Evolutionary conservation across 2,113 vertebrate species (phyloP), one percentile per base, ranked within the genome.

Genomic region (Clarias macrocephalus): DNA sequence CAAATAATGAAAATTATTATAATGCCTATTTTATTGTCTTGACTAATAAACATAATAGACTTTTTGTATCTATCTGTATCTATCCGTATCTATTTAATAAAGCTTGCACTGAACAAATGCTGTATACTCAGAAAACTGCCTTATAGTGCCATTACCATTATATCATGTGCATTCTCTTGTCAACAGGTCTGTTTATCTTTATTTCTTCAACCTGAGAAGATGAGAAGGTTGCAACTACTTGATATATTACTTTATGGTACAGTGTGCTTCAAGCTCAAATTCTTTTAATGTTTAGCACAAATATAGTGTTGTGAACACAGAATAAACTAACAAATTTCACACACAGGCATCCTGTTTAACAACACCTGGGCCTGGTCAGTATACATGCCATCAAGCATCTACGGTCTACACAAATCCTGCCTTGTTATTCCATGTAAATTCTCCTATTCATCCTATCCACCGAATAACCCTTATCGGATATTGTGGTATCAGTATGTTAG

Each of bases 391-490:
- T 63, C 52, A 0, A 63, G 79, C 4, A 91, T 93, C 11, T 56
- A 37, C 56, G 94, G 72, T 30, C 21, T 94, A 66, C 0, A 2
- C 23, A 84, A 75, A 80, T 94, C 93, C 79, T 94, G 94, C 60
- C 66, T 94, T 25, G 90, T 92, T 65, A 94, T 94, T 66, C 94
- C 93, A 59, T 94, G 94, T 77, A 88, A 33, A 18, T 94, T 88
- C 70, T 0, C 83, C 30, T 93, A 94, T 85, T 0, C 52, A 16
- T 2, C 0, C 0, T 5, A 92, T 85, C 91, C 93, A 72, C 92
- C 92, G 0, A 0, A 0, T 0, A 83, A 75, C 62, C 91, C 91
- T 72, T 0, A 76, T 48, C 90, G 85, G 54, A 80, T 94, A 42
- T 92, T 94, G 85, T 94, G 93, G 93, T 94, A 94, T 86, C 87